Percentiles rank a stretch among this genome's conserved stretches.
These are phyloP conservation scores for Pteruthius melanotis DNA, from an alignment of 2,113 vertebrate species.

Conservation along the genomic window DNA sequence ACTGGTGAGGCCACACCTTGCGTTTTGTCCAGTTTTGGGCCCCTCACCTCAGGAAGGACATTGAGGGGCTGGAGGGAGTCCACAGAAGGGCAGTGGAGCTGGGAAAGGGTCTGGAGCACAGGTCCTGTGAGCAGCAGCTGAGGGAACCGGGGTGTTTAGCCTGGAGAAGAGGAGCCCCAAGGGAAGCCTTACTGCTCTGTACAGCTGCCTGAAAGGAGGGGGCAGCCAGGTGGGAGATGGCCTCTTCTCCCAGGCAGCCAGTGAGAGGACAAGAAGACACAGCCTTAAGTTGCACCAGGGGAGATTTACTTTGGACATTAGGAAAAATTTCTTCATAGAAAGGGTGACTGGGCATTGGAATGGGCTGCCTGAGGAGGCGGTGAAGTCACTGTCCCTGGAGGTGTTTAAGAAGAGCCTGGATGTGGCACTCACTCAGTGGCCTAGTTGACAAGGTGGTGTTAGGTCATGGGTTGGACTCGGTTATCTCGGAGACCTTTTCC, in stretches of 20 bases:
- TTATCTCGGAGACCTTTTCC: not conserved
- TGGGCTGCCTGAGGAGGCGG: not conserved
- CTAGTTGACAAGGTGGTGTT: not conserved
- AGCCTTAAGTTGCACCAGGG: not conserved
- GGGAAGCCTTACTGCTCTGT: too few species aligned
- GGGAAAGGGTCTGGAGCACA: not conserved
- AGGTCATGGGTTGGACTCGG: not conserved
- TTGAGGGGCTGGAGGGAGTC: not conserved
- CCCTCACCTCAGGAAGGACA: accelerated
- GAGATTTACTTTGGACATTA: not conserved
- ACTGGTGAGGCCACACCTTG: accelerated
- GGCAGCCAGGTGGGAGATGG: accelerated
- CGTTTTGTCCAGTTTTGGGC: not conserved
- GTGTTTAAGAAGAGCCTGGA: not conserved
- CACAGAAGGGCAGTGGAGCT: not conserved
- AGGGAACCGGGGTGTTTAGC: not conserved
- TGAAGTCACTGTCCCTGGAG: not conserved
- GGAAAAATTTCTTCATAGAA: not conserved
- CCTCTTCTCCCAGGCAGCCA: not conserved
- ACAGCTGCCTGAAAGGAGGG: not conserved
- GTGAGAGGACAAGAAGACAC: not conserved
- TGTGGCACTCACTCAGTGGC: not conserved
- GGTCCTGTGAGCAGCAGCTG: not conserved
- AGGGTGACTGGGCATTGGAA: not conserved
- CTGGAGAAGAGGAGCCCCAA: too few species aligned